Base-by-base conservation (phyloP, 1,140 invertebrate genomes). In the Drosophila leontia region DNA sequence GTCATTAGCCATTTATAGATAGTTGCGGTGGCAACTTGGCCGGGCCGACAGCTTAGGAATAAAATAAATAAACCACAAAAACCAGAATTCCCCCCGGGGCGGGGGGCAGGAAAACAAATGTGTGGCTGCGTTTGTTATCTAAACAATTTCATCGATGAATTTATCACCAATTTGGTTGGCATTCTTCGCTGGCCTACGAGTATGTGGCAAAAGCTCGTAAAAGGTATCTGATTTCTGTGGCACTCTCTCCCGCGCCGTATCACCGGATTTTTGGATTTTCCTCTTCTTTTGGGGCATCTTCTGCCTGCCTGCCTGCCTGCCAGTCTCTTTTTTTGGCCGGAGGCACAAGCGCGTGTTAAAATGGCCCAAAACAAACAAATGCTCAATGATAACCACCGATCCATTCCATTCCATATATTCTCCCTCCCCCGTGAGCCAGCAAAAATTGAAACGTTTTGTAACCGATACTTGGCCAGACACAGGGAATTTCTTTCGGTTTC, bases 381-480 rank as follows among this genome's bases (percentile, higher is more conserved):
- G 59, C 67, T 42, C 75, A 84, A 61, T 75, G 79, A 87, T 87
- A 83, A 62, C 76, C 81, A 65, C 70, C 76, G 77, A 83, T 64
- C 80, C 69, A 50, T 50, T 67, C 47, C 63, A 56, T 71, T 32
- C 29, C 26, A 34, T 34, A 51, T 51, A 81, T 63, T 58, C 78
- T 47, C 50, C 59, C 71, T 78, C 75, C 42, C 50, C 78, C 70
- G 76, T 87, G 83, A 87, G 83, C 76, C 83, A 87, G 84, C 80
- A 82, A 78, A 85, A 80, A 86, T 88, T 80, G 68, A 88, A 87
- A 78, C 83, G 80, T 87, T 87, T 87, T 87, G 83, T 87, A 87
- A 87, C 71, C 58, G 84, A 87, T 85, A 85, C 82, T 78, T 70
- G 82, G 81, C 79, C 74, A 70, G 69, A 44, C 76, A 67, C 12